Conservation (phyloP, 2,113 vertebrate species). For the Apus apus region DNA sequence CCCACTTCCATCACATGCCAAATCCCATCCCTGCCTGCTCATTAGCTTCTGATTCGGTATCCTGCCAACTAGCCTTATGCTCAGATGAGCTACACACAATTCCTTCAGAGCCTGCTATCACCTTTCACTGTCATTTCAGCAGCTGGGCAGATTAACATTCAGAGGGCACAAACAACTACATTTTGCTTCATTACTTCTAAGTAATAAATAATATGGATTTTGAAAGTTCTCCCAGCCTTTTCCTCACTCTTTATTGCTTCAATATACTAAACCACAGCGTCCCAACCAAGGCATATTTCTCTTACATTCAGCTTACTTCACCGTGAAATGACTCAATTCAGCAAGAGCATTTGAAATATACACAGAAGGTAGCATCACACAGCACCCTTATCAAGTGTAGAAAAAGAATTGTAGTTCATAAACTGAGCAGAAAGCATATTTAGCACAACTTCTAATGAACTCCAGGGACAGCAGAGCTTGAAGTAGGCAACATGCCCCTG, state of each 20-base stretch:
- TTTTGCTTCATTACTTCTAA: slow-evolving; percentile 40
- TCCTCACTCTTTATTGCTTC: slow-evolving; percentile 11
- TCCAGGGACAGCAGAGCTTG: slow-evolving; percentile 10
- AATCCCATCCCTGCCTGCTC: not conserved
- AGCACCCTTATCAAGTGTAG: not conserved
- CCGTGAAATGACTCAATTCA: slow-evolving; percentile 54
- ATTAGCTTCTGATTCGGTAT: not conserved
- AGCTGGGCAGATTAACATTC: slow-evolving; percentile 33
- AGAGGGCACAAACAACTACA: not conserved
- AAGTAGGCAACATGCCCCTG: slow-evolving; percentile 10
- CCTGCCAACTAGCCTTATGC: not conserved
- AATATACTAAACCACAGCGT: slow-evolving; percentile 7
- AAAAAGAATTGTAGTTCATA: not conserved
- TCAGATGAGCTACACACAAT: not conserved
- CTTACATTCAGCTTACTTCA: slow-evolving; percentile 43
- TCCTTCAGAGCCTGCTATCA: not conserved
- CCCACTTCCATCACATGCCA: not conserved
- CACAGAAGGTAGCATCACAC: not conserved
- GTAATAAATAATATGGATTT: slow-evolving; percentile 35
- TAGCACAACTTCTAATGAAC: slow-evolving; percentile 46
- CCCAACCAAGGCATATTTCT: not conserved
- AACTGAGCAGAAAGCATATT: slow-evolving; percentile 36
- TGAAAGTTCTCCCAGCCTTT: slow-evolving; percentile 18
- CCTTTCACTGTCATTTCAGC: not conserved
- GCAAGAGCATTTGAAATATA: slow-evolving; percentile 11